Evolutionary conservation across 2,113 vertebrate species (phyloP).

Genomic region (Brachyhypopomus occidentalis): DNA sequence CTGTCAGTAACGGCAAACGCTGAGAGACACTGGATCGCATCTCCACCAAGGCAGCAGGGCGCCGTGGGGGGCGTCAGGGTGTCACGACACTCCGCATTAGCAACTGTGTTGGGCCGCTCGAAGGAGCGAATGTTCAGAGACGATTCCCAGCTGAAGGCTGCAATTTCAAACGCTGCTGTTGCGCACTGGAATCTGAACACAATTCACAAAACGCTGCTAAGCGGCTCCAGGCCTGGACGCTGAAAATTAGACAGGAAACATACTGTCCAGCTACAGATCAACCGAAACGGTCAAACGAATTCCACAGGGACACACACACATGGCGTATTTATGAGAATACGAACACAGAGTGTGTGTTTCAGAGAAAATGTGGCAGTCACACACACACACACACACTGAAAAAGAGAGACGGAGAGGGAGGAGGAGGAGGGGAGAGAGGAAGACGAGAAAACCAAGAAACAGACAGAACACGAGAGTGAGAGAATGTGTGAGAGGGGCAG

Average conservation of each 20-base stretch:
- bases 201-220: too few species aligned
- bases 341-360: slow-evolving; percentile 17
- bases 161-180: too few species aligned
- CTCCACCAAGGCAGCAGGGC: not conserved
- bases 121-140: not conserved
- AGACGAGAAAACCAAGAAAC: not conserved
- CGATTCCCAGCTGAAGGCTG: not conserved
- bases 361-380: slow-evolving; percentile 4
- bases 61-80: too few species aligned
- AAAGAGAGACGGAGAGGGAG: not conserved
- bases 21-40: slow-evolving; percentile 4
- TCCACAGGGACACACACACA: not conserved
- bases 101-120: not conserved
- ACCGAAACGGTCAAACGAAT: not conserved
- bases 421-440: not conserved
- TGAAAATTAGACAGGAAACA: not conserved
- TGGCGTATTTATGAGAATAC: slow-evolving; percentile 7
- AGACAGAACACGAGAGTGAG: not conserved
- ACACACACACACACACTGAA: not conserved
- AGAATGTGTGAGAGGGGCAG: not conserved
- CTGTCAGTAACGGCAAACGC: slow-evolving; percentile 18
- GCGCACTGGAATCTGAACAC: too few species aligned
- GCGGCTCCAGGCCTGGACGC: too few species aligned
- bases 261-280: not conserved
- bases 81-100: not conserved